Evolutionary conservation across 2,113 vertebrate genomes (phyloP).

Genomic region (Rhegmatorhina hoffmannsi): DNA sequence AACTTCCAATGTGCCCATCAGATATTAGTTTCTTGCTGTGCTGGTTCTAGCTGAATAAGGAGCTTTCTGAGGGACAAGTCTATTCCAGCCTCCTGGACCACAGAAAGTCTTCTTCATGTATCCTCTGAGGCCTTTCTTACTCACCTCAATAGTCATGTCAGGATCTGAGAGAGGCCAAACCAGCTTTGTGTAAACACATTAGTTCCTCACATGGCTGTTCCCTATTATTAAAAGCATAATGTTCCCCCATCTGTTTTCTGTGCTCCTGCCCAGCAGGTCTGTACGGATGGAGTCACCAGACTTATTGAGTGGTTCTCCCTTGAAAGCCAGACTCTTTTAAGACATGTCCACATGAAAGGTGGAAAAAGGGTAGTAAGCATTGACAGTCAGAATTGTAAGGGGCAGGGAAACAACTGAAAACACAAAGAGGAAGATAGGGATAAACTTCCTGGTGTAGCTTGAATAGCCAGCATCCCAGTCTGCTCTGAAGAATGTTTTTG

Average conservation of each 20-base stretch:
- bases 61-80: background rate
- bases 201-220: background rate
- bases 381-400: background rate
- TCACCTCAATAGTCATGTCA: background rate
- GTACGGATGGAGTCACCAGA: background rate
- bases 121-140: background rate
- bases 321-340: background rate
- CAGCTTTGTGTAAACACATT: background rate
- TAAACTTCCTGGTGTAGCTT: background rate
- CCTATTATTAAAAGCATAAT: background rate
- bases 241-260: background rate
- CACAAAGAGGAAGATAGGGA: background rate
- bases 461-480: background rate
- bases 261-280: background rate
- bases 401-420: background rate
- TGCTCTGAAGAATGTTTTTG: background rate
- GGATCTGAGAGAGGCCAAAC: background rate
- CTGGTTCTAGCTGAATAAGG: background rate
- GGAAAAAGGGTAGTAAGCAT: background rate
- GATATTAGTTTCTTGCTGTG: background rate
- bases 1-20: accelerated
- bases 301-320: background rate
- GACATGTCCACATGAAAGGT: background rate
- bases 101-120: background rate
- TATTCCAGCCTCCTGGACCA: background rate